Evolutionary conservation across 2,888 invertebrate genomes (phyloP), one percentile per base, ranked within the genome.

Genomic region (Oligia fasciuncula): DNA sequence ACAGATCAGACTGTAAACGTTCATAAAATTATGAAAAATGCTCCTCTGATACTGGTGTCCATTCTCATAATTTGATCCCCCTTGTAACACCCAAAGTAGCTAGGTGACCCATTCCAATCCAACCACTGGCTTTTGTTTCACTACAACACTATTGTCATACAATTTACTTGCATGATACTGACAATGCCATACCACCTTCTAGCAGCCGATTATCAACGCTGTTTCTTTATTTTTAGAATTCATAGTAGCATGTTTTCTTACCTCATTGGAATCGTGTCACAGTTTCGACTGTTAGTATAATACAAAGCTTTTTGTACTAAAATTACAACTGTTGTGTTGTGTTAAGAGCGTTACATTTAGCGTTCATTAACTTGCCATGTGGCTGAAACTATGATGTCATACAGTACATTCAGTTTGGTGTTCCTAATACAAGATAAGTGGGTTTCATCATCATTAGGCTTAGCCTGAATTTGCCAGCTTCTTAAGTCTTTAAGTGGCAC

Each of bases 361-460:
- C 90, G 90, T 91, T 90, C 88, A 87, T 92, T 92, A 92, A 88
- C 89, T 90, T 84, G 17, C 82, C 78, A 87, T 86, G 88, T 89
- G 88, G 89, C 85, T 89, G 76, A 82, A 81, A 83, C 62, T 69
- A 77, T 92, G 91, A 92, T 87, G 91, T 91, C 91, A 91, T 90
- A 17, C n/a, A 40, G 54, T 65, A 35, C 40, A 73, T 72, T 68
- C 57, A 19, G 65, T 70, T 14, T 40, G 13, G 65, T 40, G 66
- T 54, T 62, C 57, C 3, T 40, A 65, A 68, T 60, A 57, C 11
- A 67, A 54, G 14, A 40, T 57, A 49, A 63, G 43, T 43, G 29
- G 13, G 5, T 79, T 73, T 35, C 63, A 76, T 65, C 19, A 51
- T 60, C 13, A 57, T 77, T 40, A 76, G 19, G 40, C 19, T 68